Conservation (phyloP, 2,113 vertebrate species). For the Corythoichthys intestinalis region DNA sequence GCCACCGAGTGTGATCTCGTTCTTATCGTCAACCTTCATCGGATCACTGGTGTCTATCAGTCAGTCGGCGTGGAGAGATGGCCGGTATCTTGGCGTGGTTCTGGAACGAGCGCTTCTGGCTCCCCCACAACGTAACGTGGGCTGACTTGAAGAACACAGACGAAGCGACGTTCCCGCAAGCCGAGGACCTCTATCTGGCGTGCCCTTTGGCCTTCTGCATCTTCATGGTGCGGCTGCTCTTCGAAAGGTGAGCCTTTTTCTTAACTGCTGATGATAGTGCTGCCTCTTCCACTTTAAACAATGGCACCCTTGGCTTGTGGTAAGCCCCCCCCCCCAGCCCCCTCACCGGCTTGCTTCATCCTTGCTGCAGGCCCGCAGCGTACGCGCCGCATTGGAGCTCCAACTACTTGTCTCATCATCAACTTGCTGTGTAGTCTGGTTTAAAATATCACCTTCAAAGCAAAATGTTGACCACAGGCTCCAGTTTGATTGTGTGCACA, state of each 20-base stretch:
- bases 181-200: constrained; percentile 95
- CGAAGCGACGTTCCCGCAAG: constrained; percentile 93
- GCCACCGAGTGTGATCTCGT: background rate
- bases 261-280: background rate
- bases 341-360: constrained; percentile 12
- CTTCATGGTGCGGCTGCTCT: constrained; percentile 92
- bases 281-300: constrained; percentile 39
- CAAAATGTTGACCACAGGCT: background rate
- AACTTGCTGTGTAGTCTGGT: background rate
- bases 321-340: constrained; percentile 12
- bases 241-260: constrained; percentile 83
- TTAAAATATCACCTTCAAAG: background rate
- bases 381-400: constrained; percentile 18
- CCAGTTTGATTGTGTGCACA: background rate
- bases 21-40: background rate
- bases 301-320: constrained; percentile 53
- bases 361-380: constrained; percentile 55
- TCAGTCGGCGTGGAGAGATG: constrained; percentile 74
- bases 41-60: background rate
- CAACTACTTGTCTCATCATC: constrained; percentile 4
- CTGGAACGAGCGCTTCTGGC: constrained; percentile 95
- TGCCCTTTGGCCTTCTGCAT: constrained; percentile 94
- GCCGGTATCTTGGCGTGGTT: constrained; percentile 85
- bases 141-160: constrained; percentile 96
- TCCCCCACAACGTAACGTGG: constrained; percentile 94